Percentiles rank a stretch among this genome's conserved stretches.
phyloP scores from a whole-genome alignment of 1,140 invertebrate species.

The Danaus plexippus region DNA sequence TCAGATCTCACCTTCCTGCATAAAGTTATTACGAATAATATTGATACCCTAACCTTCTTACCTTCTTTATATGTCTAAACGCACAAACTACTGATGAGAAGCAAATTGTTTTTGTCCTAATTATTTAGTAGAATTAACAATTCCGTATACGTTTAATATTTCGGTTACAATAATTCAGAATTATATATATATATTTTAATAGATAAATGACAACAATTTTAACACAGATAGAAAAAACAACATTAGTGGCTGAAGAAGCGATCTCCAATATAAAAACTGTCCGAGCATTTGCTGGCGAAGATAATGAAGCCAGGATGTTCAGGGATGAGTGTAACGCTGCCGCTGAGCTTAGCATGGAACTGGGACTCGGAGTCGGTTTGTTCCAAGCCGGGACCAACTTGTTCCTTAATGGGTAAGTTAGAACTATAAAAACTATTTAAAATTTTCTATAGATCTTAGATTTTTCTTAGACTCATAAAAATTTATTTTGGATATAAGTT shows the following conservation, averaged over 20 bases:
- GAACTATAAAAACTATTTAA: neutral
- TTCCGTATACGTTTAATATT: neutral
- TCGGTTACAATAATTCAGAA: too few relatives aligned
- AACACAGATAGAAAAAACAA: conserved; percentile 83
- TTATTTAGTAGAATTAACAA: too few relatives aligned
- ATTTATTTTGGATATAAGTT: too few relatives aligned
- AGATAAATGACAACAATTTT: neutral
- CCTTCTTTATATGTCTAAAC: too few relatives aligned
- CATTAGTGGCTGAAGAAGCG: conserved; percentile 92
- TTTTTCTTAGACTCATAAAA: too few relatives aligned
- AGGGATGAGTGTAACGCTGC: conserved; percentile 81
- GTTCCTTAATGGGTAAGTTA: conserved; percentile 80
- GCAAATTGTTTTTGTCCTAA: too few relatives aligned
- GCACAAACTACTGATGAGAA: too few relatives aligned
- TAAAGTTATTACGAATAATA: too few relatives aligned
- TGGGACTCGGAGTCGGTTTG: conserved; percentile 92
- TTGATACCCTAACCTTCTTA: too few relatives aligned
- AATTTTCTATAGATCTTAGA: too few relatives aligned
- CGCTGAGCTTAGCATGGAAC: conserved; percentile 78
- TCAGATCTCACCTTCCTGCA: too few relatives aligned
- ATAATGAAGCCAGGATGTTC: conserved; percentile 85
- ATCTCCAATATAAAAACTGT: conserved; percentile 93
- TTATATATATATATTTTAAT: too few relatives aligned
- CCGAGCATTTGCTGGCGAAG: conserved; percentile 93
- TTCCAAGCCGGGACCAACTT: conserved; percentile 89